A percentile compares a stretch with the other conserved stretches of the same genome.
phyloP scores from a whole-genome alignment of 2,797 vertebrate genomes.

The Eulemur mongoz region DNA sequence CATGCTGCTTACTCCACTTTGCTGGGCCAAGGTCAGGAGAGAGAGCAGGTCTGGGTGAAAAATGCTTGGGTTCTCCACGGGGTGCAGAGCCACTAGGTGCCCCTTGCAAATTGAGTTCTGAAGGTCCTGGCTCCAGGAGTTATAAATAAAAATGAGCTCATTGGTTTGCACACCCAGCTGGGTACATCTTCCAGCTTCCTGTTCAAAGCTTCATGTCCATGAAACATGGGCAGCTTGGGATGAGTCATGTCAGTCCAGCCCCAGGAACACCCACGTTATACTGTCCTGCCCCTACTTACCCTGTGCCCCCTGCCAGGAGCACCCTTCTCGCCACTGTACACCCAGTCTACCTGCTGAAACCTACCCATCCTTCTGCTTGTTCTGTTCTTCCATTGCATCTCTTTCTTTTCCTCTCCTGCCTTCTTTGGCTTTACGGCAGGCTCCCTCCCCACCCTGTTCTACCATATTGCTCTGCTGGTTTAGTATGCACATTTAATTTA shows the following conservation, averaged over 20 bases:
- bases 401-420: neutral
- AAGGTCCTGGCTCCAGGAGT: neutral
- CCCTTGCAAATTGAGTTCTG: neutral
- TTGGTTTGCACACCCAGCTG: neutral
- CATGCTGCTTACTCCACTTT: neutral
- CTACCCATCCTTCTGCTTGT: neutral
- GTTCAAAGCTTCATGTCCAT: neutral
- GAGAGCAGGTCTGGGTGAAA: neutral
- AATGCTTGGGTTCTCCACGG: neutral
- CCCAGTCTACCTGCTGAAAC: neutral
- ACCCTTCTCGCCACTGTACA: neutral
- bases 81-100: neutral
- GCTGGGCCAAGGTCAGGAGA: neutral
- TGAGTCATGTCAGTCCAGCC: neutral
- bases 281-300: neutral
- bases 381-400: neutral
- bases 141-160: slow-evolving; percentile 8
- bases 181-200: neutral
- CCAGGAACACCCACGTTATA: accelerated
- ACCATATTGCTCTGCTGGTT: neutral
- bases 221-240: neutral
- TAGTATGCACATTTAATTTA: neutral
- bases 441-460: neutral
- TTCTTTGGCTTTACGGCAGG: neutral
- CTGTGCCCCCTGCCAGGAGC: neutral